phyloP scores from a whole-genome alignment of 2,888 invertebrate species.

The Palloptera scutellata region DNA sequence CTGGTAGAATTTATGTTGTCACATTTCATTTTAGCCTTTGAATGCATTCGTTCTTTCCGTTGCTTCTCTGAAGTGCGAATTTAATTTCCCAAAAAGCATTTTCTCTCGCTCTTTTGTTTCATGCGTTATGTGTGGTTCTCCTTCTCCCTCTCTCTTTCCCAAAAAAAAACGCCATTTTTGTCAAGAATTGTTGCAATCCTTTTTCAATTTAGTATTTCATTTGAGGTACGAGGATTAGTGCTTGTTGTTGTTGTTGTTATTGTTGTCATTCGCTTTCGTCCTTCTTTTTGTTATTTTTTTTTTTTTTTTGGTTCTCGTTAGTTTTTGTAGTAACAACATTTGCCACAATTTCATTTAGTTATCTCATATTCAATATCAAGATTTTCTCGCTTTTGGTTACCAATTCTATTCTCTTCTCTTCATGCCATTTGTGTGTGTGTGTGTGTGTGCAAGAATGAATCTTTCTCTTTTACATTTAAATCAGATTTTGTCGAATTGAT shows the following conservation, averaged over 20 bases:
- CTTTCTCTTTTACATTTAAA: constrained; percentile 24
- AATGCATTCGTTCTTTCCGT: too few species aligned
- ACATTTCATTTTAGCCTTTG: too few species aligned
- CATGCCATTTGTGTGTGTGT: background rate
- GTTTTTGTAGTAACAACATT: constrained; percentile 9
- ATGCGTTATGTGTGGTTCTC: background rate
- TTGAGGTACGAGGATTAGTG: background rate
- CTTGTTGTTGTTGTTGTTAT: background rate
- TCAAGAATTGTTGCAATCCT: background rate
- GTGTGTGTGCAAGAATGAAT: background rate
- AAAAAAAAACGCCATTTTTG: background rate
- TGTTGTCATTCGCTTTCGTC: background rate
- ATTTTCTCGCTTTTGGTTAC: constrained; percentile 24
- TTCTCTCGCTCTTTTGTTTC: background rate
- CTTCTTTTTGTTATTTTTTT: too few species aligned
- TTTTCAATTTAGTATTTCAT: constrained; percentile 3
- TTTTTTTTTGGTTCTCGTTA: background rate
- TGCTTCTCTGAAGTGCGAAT: constrained; percentile 19
- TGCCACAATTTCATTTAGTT: constrained; percentile 25
- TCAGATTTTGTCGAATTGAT: constrained; percentile 27
- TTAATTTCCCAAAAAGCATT: constrained; percentile 23
- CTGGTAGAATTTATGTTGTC: too few species aligned
- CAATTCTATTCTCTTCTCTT: constrained; percentile 11
- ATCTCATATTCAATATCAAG: constrained; percentile 9
- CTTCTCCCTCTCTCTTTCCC: background rate